phyloP scores from a whole-genome alignment of 1,140 invertebrate genomes.

The Ctenoplectra terminalis region DNA sequence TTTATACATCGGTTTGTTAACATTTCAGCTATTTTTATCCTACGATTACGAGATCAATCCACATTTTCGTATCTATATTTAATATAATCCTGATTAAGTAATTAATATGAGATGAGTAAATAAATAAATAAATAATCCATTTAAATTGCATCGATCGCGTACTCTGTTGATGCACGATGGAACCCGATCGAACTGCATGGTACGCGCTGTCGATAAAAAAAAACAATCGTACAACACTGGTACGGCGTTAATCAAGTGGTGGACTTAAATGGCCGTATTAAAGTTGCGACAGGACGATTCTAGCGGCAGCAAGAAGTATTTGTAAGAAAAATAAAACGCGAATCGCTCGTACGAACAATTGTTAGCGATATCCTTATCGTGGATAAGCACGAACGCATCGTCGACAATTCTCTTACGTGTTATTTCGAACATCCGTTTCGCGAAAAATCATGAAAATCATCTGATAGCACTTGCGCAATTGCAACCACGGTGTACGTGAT shows the following conservation, averaged over 20 bases:
- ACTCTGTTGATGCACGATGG: background rate
- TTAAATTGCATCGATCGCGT: background rate
- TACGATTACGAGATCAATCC: too few species aligned
- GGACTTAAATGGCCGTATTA: constrained; percentile 15
- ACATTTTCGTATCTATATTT: too few species aligned
- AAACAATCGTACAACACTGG: too few species aligned
- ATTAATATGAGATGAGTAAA: too few species aligned
- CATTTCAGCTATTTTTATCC: too few species aligned
- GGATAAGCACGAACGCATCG: background rate
- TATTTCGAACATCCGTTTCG: constrained; percentile 68
- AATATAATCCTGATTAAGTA: too few species aligned
- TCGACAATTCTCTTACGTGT: constrained; percentile 66
- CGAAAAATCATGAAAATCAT: constrained; percentile 62
- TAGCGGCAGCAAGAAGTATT: background rate
- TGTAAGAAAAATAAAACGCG: constrained; percentile 18
- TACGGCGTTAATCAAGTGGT: constrained; percentile 48
- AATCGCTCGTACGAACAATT: background rate
- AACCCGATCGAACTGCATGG: background rate
- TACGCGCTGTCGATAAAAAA: constrained; percentile 2
- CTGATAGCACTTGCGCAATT: constrained; percentile 62
- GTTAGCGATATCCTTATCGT: background rate
- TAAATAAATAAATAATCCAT: too few species aligned
- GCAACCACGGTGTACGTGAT: constrained; percentile 17
- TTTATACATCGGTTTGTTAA: too few species aligned
- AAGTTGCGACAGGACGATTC: background rate